Conservation (phyloP, 2,888 invertebrate species). For the Chydorus sphaericus region DNA sequence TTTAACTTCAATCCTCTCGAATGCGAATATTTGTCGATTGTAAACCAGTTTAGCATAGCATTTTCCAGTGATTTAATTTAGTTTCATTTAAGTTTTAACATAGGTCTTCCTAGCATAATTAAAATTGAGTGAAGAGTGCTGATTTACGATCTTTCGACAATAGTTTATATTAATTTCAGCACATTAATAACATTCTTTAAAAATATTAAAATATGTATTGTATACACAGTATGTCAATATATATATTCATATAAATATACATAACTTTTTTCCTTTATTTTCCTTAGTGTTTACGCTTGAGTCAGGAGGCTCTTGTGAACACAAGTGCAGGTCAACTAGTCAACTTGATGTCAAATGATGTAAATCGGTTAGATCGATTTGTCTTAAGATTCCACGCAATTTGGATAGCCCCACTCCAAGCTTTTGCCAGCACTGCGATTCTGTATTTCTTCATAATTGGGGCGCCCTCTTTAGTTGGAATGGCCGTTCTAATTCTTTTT, state of each 20-base stretch:
- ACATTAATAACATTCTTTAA: no score
- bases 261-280: neutral
- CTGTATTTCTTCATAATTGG: slow-evolving; percentile 64
- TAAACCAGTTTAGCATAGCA: no score
- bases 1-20: no score
- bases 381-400: slow-evolving; percentile 28
- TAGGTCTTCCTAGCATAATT: no score
- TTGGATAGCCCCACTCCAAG: slow-evolving; percentile 63
- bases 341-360: slow-evolving; percentile 87
- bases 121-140: no score
- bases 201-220: no score
- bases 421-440: slow-evolving; percentile 59
- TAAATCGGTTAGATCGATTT: slow-evolving; percentile 79
- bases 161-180: no score
- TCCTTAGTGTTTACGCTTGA: slow-evolving; percentile 24
- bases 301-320: slow-evolving; percentile 66
- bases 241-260: neutral
- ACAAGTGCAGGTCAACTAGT: slow-evolving; percentile 86
- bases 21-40: no score
- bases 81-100: no score
- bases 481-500: slow-evolving; percentile 58
- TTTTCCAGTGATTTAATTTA: no score
- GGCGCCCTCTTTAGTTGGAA: slow-evolving; percentile 54
- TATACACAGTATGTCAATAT: no score
- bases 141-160: no score